Evolutionary conservation across 2,888 invertebrate genomes (phyloP).

Genomic region (Amaurobius ferox): DNA sequence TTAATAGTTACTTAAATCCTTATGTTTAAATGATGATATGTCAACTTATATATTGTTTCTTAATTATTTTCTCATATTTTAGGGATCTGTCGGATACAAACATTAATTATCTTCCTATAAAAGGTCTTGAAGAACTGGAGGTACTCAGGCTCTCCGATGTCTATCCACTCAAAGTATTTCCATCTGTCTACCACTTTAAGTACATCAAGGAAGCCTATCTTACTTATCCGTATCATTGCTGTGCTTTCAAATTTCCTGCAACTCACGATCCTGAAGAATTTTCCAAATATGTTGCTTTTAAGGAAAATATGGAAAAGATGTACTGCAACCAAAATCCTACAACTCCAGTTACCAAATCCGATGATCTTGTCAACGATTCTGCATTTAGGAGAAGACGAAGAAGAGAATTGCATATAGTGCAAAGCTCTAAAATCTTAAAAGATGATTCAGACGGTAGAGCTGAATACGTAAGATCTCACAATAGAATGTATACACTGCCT

Average conservation of each 20-base stretch:
- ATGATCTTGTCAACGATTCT: background rate
- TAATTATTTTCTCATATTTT: constrained; percentile 13
- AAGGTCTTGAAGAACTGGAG: constrained; percentile 85
- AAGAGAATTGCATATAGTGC: background rate
- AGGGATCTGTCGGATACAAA: constrained; percentile 90
- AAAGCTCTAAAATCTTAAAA: background rate
- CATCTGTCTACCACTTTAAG: constrained; percentile 87
- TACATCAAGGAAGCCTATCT: constrained; percentile 79
- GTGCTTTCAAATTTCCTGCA: constrained; percentile 90
- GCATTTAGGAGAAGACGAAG: background rate
- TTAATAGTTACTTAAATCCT: too few species aligned
- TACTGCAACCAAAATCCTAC: constrained; percentile 52
- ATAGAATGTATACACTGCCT: background rate
- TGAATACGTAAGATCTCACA: background rate
- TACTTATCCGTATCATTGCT: constrained; percentile 93
- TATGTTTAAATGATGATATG: too few species aligned
- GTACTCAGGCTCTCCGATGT: constrained; percentile 85
- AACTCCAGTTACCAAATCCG: background rate
- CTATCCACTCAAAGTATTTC: constrained; percentile 86
- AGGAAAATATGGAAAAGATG: constrained; percentile 61
- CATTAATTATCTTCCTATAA: constrained; percentile 84
- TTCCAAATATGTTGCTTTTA: constrained; percentile 79
- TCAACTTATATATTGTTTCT: too few species aligned
- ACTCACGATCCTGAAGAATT: constrained; percentile 87
- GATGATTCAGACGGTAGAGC: background rate